Conservation (phyloP, 1,140 invertebrate genomes). For the Eupeodes corollae region DNA sequence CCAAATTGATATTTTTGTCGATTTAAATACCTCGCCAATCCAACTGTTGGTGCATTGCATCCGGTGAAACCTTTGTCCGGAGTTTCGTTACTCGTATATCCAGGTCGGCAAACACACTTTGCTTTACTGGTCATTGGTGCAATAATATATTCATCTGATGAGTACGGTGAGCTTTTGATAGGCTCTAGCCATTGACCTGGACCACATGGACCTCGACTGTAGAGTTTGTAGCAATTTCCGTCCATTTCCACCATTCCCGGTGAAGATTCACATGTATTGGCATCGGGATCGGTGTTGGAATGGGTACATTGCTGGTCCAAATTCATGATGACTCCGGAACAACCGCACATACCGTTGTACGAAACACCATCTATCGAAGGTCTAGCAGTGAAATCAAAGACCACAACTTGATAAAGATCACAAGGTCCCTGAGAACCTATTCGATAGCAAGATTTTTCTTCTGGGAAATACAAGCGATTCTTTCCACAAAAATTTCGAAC, state of each 20-base stretch:
- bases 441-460: slow-evolving; percentile 57
- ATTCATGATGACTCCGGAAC: slow-evolving; percentile 39
- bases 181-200: slow-evolving; percentile 60
- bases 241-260: slow-evolving; percentile 50
- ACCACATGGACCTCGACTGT: slow-evolving; percentile 60
- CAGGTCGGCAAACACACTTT: slow-evolving; percentile 60
- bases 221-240: slow-evolving; percentile 55
- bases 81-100: slow-evolving; percentile 41
- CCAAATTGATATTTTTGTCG: slow-evolving; percentile 24
- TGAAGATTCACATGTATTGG: slow-evolving; percentile 43
- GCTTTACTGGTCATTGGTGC: slow-evolving; percentile 34
- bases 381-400: slow-evolving; percentile 62
- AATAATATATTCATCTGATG: slow-evolving; percentile 19
- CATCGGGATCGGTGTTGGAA: slow-evolving; percentile 21
- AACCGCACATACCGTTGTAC: slow-evolving; percentile 69
- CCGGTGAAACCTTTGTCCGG: slow-evolving; percentile 10
- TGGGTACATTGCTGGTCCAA: slow-evolving; percentile 31
- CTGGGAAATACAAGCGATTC: slow-evolving; percentile 61
- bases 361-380: slow-evolving; percentile 65
- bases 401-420: slow-evolving; percentile 52
- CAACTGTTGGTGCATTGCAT: slow-evolving; percentile 41
- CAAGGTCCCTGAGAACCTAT: slow-evolving; percentile 64
- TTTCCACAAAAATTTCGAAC: slow-evolving; percentile 55
- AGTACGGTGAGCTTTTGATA: slow-evolving; percentile 21
- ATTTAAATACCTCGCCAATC: slow-evolving; percentile 45